A percentile compares a stretch with the other conserved stretches of the same genome.
Conservation (phyloP, 2,797 vertebrate species). For the Pteropus rufus region DNA sequence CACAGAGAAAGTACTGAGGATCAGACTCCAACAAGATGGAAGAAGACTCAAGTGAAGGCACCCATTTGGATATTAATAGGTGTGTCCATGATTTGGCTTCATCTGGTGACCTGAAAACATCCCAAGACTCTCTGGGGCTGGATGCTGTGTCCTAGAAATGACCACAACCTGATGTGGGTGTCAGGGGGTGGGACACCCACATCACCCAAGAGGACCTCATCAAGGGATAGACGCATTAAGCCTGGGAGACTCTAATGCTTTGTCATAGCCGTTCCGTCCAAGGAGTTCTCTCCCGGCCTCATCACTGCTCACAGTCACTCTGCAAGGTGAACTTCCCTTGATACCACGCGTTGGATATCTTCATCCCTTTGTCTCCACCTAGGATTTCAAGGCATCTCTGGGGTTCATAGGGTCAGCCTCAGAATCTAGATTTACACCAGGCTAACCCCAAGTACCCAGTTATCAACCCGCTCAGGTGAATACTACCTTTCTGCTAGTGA, state of each 20-base stretch:
- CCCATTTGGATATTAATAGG: not conserved
- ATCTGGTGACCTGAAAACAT: not conserved
- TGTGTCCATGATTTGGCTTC: not conserved
- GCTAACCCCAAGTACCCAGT: not conserved
- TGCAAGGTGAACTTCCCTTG: not conserved
- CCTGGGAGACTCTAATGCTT: not conserved
- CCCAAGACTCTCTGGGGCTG: not conserved
- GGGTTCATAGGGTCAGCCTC: not conserved
- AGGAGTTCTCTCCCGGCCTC: not conserved
- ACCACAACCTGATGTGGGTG: not conserved
- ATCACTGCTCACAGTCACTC: not conserved
- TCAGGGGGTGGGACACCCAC: not conserved
- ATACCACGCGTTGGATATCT: not conserved
- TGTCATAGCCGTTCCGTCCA: not conserved
- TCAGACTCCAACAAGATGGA: not conserved
- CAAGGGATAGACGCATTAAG: not conserved
- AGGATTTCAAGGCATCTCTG: not conserved
- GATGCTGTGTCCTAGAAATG: not conserved
- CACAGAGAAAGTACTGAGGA: not conserved
- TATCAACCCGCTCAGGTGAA: not conserved
- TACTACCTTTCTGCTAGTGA: not conserved
- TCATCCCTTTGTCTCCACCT: not conserved
- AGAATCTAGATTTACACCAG: not conserved
- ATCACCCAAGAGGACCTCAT: not conserved
- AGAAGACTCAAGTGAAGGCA: not conserved